These are phyloP conservation scores for Erpobdella octoculata DNA, from an alignment of 2,888 invertebrate genomes.

Conservation along the genomic window DNA sequence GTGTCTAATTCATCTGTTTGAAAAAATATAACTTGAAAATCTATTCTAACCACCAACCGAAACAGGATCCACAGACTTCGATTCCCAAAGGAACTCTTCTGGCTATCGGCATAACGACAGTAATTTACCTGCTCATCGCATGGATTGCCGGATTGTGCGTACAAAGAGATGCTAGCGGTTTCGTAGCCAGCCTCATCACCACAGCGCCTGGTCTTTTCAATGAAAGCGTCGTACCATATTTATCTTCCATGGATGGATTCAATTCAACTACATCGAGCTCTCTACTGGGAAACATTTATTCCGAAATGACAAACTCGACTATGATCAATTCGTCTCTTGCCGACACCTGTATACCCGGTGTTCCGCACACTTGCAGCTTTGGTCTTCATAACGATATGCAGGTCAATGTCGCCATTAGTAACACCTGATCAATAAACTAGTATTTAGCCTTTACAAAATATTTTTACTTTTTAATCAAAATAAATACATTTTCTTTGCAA, in stretches of 20 bases:
- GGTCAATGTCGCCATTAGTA: conserved; percentile 56
- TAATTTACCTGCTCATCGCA: conserved; percentile 75
- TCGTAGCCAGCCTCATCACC: conserved; percentile 16
- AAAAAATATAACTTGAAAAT: too few relatives aligned
- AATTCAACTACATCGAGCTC: background rate
- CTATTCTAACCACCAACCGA: too few relatives aligned
- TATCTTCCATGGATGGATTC: background rate
- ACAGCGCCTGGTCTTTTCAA: background rate
- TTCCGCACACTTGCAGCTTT: conserved; percentile 59
- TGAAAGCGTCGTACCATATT: background rate
- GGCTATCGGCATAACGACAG: conserved; percentile 75
- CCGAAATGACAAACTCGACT: background rate
- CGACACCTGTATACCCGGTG: background rate
- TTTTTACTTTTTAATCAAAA: background rate
- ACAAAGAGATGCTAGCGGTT: conserved; percentile 56
- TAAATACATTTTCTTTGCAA: too few relatives aligned
- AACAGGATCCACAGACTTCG: conserved; percentile 75
- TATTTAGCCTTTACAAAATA: too few relatives aligned
- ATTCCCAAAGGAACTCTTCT: conserved; percentile 88
- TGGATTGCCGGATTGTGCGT: conserved; percentile 71
- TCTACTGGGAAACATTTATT: background rate
- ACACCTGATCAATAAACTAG: too few relatives aligned
- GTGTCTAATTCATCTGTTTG: too few relatives aligned
- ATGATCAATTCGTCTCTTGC: background rate
- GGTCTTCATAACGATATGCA: conserved; percentile 81